Base-by-base conservation (phyloP, 2,888 invertebrate genomes). In the Acanthosoma haemorrhoidale region DNA sequence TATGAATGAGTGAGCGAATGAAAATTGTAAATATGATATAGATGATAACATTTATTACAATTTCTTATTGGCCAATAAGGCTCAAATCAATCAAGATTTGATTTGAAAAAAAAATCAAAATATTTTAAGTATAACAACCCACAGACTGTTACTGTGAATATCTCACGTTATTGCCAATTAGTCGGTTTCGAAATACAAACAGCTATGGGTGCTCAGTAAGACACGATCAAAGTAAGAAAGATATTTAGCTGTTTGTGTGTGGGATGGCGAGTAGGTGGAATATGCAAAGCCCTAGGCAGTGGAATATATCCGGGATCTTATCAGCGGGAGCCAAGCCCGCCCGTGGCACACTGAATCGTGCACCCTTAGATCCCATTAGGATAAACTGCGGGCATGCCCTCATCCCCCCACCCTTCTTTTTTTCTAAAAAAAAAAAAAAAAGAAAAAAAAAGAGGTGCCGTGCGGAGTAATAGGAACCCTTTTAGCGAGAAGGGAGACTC, bases 401-500 rank as follows among this genome's bases (percentile, higher is more conserved):
- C n/a, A n/a, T n/a, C n/a, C 51, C 51, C 29, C 51, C 21, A 21
- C 25, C 6, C 25, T n/a, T 25, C n/a, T 51, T 51, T 51, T 51
- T 51, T 51, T 25, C 25, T 25, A 25, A 51, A 51, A 61, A 60
- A 59, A 18, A 18, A 18, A 18, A 51, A 59, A 58, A 58, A 2
- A 11, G 25, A 58, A 58, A 57, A 57, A 58, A 59, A 61, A 61
- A 61, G 21, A 61, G 61, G 36, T 21, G 21, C 34, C 21, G 21
- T 61, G 38, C 34, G 21, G 61, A 61, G 61, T 61, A 61, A 61
- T 61, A 61, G 61, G 61, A 61, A 61, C 34, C 61, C 38, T 61
- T 61, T 61, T 61, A 61, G 61, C 61, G 34, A 36, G 61, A 36
- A 36, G 61, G n/a, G 59, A 32, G 34, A 61, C 34, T 61, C 61